Base-by-base conservation (phyloP, 2,888 invertebrate species). In the Microctonus hyperodae region DNA sequence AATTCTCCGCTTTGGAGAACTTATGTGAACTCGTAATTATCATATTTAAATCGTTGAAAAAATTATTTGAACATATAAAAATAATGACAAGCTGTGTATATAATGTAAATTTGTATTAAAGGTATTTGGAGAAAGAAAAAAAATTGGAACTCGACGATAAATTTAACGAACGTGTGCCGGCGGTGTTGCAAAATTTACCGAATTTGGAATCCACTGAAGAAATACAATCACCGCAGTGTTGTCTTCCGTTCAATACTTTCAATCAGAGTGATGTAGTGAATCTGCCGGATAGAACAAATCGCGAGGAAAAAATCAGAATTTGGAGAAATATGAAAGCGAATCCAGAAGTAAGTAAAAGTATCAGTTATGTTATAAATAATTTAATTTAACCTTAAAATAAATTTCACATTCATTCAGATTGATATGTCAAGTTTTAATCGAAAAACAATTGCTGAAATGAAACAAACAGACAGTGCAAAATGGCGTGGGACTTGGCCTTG, bases 401-500 rank as follows among this genome's bases (percentile, higher is more conserved):
- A n/a, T 10, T 25, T 3, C 57, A n/a, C 57, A 58, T 64, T 9
- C 53, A 28, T 4, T 44, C n/a, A 74, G 74, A 65, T 73, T 7
- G 70, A 70, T 51, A 70, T 70, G 63, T 65, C 56, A 11, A 65
- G 69, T 33, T 64, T 72, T 20, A 35, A 61, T 2, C 53, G 69
- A 7, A 65, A 70, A 11, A 13, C 53, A 37, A 28, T 61, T 7
- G 60, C 64, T 37, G 48, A 69, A 61, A 57, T 71, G 10, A 64
- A 70, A 22, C 69, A 59, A 53, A 69, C 64, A 0, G 71, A 64
- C 4, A 75, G 70, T 33, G 71, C 40, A n/a, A 71, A 58, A 51
- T 79, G 78, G 79, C 78, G 76, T 0, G 67, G 64, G 1, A 37
- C 71, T 13, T 77, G 75, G 74, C 81, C 81, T 0, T 81, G 80